Evolutionary conservation across 2,888 invertebrate species (phyloP), one percentile per base, ranked within the genome.

Genomic region (Dioctria linearis): DNA sequence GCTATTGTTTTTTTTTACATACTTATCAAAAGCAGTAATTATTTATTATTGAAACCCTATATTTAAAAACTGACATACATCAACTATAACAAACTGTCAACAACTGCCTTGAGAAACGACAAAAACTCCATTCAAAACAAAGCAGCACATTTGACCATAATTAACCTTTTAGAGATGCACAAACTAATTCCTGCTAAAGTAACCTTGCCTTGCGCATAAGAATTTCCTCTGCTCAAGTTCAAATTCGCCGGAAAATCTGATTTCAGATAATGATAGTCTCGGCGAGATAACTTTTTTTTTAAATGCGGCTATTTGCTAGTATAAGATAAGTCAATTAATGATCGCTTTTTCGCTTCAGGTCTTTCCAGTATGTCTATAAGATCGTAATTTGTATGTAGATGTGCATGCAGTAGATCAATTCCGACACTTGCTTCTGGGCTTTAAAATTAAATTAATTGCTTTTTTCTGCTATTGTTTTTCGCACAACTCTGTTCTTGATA

Each of bases 171-270:
- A 25, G 25, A 25, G 25, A 25, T 25, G 25, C 25, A 25, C 25
- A 25, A 25, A 25, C 25, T 25, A 25, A 25, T 25, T 25, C 25
- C 25, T 25, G 25, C 25, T 25, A 25, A 25, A 25, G 8, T 4
- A 54, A 11, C 54, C 54, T 54, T 54, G 11, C 54, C 54, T 54
- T 54, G 11, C 6, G 11, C 4, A 8, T 3, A 54, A 54, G 54
- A 54, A 54, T 54, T 75, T 59, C 43, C 43, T 42, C 59, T 59
- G 42, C 59, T 75, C 73, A 75, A 75, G 73, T 59, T 75, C 73
- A 75, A 43, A 75, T 42, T 9, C 73, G 25, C 73, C 73, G 73
- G 73, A 75, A 75, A n/a, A 42, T 75, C 59, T 54, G 42, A 57
- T 75, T 75, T 49, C 43, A 59, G 42, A 3, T 59, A 43, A 59